These are phyloP conservation scores for Cosmia trapezina DNA, from an alignment of 2,888 invertebrate genomes.

Conservation along the genomic window DNA sequence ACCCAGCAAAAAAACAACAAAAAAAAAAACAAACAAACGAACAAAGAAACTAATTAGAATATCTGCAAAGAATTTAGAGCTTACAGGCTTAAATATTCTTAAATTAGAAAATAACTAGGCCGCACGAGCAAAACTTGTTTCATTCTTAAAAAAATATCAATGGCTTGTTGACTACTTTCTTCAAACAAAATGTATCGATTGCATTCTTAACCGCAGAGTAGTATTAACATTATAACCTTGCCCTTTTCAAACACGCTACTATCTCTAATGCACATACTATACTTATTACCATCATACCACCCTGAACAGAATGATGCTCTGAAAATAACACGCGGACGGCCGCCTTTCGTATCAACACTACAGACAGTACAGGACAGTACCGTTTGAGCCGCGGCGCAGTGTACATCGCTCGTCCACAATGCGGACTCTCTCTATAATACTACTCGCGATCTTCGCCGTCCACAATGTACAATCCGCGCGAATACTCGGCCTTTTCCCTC, in stretches of 20 bases:
- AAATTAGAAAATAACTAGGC: neutral
- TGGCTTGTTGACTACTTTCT: neutral
- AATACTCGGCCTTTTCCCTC: conserved; percentile 91
- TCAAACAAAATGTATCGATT: conserved; percentile 20
- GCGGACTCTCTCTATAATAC: conserved; percentile 71
- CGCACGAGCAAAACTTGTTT: neutral
- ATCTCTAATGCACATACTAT: neutral
- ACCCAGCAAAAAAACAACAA: no score
- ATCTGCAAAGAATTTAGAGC: conserved; percentile 1
- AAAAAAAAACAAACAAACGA: no score
- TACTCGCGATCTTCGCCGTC: conserved; percentile 71
- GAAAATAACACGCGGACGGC: conserved; percentile 65
- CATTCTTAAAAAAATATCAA: neutral
- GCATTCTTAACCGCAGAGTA: neutral
- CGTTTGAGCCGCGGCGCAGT: conserved; percentile 60
- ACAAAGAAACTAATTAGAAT: no score
- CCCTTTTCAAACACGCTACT: conserved; percentile 21
- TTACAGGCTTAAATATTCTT: neutral
- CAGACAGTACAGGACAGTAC: conserved; percentile 58
- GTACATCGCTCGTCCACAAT: conserved; percentile 73
- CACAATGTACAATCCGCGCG: conserved; percentile 79
- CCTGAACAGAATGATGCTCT: conserved; percentile 46
- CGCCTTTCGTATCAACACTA: conserved; percentile 32
- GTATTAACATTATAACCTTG: conserved; percentile 41
- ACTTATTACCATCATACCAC: neutral